phyloP scores from a whole-genome alignment of 2,797 vertebrate species.

The Centroberyx gerrardi region DNA sequence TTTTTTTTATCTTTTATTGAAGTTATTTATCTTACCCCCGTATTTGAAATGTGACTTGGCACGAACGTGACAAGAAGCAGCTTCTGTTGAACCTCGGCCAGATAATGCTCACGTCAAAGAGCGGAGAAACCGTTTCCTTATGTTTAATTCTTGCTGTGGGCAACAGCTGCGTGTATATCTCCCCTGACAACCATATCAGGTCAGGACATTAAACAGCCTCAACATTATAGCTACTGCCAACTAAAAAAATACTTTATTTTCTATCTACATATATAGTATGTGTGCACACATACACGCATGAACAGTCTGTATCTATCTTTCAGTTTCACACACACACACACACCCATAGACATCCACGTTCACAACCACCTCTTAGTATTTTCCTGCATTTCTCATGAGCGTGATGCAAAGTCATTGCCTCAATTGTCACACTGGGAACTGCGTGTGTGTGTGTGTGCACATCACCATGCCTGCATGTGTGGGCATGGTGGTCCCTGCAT shows the following conservation, averaged over 20 bases:
- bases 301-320: no score
- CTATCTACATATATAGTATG: no score
- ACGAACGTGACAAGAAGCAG: constrained; percentile 12
- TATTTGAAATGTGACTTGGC: neutral
- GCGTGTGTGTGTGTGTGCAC: neutral
- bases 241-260: no score
- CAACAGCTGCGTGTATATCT: neutral
- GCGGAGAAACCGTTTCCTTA: neutral
- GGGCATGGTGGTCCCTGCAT: constrained; percentile 34
- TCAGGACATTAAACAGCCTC: neutral
- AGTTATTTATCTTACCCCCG: neutral
- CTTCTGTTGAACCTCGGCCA: constrained; percentile 9
- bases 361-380: no score
- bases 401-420: no score
- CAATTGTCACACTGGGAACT: no score
- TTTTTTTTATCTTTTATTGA: constrained; percentile 7
- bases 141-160: neutral
- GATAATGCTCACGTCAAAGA: neutral
- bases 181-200: neutral
- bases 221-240: neutral
- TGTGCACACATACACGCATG: no score
- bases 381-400: no score
- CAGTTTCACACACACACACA: no score
- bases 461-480: constrained; percentile 2
- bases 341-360: no score